Base-by-base conservation (phyloP, 2,797 vertebrate genomes). In the Darevskia mixta region DNA sequence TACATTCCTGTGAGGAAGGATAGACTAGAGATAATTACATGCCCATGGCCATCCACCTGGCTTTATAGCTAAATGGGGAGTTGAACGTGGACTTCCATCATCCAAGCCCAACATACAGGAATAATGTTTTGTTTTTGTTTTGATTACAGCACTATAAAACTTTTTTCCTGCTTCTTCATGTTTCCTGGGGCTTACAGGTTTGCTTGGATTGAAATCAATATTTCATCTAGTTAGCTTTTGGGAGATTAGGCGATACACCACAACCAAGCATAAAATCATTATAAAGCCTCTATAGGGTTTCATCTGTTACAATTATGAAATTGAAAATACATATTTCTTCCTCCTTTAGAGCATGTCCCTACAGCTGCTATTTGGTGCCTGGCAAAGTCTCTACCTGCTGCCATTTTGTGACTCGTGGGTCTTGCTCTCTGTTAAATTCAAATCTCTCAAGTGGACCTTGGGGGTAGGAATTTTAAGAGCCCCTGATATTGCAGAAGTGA, bases 161-260 rank as follows among this genome's bases (percentile, higher is more conserved):
- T 81, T 92, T 89, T 93, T 92, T 5, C 66, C 66, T 94, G 93
- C 93, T 58, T n/a, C 86, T 83, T 93, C 89, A 1, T 94, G 93
- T 94, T 95, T 95, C 92, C 93, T 95, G 88, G 94, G 17, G 86
- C 89, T 91, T 91, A 6, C 89, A 92, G 91, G 85, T 93, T 61
- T 89, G 88, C 93, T 85, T 79, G 87, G 67, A 23, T 93, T 90
- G 86, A 95, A 95, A 95, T 97, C 94, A 92, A 82, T 96, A 92
- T 91, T 96, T 95, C 82, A 43, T 64, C 93, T 96, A 96, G 96
- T 96, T 95, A 95, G 82, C 93, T 90, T 0, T 84, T 87, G 87
- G 17, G 0, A 89, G 41, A 66, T 66, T 87, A 85, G 80, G 89
- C 92, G 67, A 58, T 93, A 93, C 90, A 79, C 91, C 91, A 93